Evolutionary conservation across 2,888 invertebrate species (phyloP).

Genomic region (Fissipunctia ypsillon): DNA sequence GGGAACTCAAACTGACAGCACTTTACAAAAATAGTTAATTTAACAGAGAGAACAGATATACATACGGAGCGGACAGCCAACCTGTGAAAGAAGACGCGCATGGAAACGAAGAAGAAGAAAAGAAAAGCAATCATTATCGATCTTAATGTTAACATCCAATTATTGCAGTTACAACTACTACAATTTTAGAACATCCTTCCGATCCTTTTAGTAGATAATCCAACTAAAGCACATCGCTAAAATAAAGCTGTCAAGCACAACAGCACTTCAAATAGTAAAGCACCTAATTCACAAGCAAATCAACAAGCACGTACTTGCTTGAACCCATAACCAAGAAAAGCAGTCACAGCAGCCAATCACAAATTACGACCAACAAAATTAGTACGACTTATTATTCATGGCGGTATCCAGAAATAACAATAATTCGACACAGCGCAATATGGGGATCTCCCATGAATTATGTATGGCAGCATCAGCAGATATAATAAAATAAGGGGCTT

Average conservation of each 20-base stretch:
- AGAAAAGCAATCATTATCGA: neutral
- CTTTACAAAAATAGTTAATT: neutral
- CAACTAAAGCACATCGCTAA: neutral
- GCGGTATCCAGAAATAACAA: slow-evolving; percentile 70
- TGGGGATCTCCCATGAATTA: slow-evolving; percentile 81
- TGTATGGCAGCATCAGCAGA: slow-evolving; percentile 73
- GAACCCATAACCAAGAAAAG: slow-evolving; percentile 21
- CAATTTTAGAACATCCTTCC: neutral
- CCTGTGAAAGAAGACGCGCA: neutral
- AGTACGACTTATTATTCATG: slow-evolving; percentile 65
- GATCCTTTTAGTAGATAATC: neutral
- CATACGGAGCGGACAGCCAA: neutral
- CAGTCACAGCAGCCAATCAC: slow-evolving; percentile 69
- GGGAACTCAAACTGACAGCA: too few relatives aligned
- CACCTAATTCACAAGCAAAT: slow-evolving; percentile 24
- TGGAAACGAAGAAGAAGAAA: neutral
- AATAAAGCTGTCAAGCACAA: neutral
- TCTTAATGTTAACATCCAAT: neutral
- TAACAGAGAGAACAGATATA: neutral
- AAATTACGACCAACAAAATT: slow-evolving; percentile 65
- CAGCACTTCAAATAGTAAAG: neutral
- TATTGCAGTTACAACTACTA: too few relatives aligned
- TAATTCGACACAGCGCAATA: slow-evolving; percentile 69
- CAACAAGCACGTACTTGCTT: slow-evolving; percentile 19
- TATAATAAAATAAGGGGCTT: slow-evolving; percentile 77